phyloP scores from a whole-genome alignment of 2,888 invertebrate species.

The Trachelus iudaicus region DNA sequence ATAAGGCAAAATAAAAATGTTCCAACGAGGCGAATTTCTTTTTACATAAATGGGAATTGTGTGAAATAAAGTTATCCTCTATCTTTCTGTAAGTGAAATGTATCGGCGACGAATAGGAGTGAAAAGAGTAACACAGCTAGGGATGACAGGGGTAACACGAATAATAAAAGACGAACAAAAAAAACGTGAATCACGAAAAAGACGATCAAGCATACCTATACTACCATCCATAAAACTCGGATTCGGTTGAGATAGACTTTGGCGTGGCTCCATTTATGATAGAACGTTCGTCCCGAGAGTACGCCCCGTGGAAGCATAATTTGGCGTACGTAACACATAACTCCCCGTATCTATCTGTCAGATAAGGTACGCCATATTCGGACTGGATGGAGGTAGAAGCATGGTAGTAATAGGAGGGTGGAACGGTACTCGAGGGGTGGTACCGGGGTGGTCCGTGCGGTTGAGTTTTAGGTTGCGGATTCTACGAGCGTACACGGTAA shows the following conservation, averaged over 20 bases:
- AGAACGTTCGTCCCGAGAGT: slow-evolving; percentile 15
- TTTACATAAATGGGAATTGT: not conserved
- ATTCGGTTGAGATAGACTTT: not conserved
- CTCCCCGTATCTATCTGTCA: slow-evolving; percentile 39
- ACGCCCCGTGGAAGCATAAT: slow-evolving; percentile 33
- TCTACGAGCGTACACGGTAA: slow-evolving; percentile 13
- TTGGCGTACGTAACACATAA: slow-evolving; percentile 38
- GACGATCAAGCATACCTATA: not conserved
- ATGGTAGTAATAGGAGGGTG: not conserved
- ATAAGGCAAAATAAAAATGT: not conserved
- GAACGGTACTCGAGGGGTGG: slow-evolving; percentile 22
- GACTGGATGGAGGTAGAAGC: slow-evolving; percentile 21
- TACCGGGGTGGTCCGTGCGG: not conserved
- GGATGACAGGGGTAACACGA: slow-evolving; percentile 19
- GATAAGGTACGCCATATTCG: slow-evolving; percentile 39
- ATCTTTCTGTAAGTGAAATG: not conserved
- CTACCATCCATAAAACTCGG: not conserved
- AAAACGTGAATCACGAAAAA: not conserved
- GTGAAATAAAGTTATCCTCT: not conserved
- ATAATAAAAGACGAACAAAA: not conserved
- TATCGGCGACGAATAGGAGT: too few species aligned
- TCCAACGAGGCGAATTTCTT: not conserved
- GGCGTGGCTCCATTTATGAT: slow-evolving; percentile 17
- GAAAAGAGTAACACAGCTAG: not conserved
- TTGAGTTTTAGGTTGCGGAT: slow-evolving; percentile 15